Evolutionary conservation across 2,797 vertebrate species (phyloP), one percentile per base, ranked within the genome.

Genomic region (Protonibea diacanthus): DNA sequence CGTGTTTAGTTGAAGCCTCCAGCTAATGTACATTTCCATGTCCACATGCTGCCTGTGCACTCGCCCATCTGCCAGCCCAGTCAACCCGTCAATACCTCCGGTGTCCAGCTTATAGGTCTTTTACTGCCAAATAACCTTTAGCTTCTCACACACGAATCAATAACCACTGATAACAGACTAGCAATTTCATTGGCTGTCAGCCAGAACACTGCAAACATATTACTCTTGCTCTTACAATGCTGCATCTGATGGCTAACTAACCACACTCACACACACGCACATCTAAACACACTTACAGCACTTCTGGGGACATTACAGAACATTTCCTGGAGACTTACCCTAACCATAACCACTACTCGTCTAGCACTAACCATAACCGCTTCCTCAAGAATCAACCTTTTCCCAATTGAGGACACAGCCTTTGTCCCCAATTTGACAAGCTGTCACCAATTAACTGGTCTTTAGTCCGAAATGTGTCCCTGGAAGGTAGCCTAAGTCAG

Each of bases 161-260:
- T 87, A 85, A 77, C 55, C 47, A 71, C 61, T 77, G 82, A 88
- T 88, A 74, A 78, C 64, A 70, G 53, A 64, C 62, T 71, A 57
- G 73, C 18, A 49, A 8, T 74, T 27, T 65, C 59, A 67, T 55
- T 88, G 84, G 75, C 76, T 69, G 49, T 14, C 47, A 64, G 76
- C 76, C 71, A 74, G 45, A 67, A 17, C 52, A 65, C 48, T 74
- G 74, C 81, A 76, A 71, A 67, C 29, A 44, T 47, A 48, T 80
- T 63, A 65, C 72, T 45, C 48, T 65, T 59, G 11, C 48, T 78
- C 29, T 60, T 57, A 82, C n/a, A 66, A 60, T 62, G 38, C 52
- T 58, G 29, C 53, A 57, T 68, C 49, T 81, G 79, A 83, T 79
- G 52, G 62, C 15, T 56, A 48, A 33, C 38, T 48, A 13, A 8